These are phyloP conservation scores for Mesorhabditis spiculigera DNA, from an alignment of 2,888 invertebrate genomes.

Conservation along the genomic window DNA sequence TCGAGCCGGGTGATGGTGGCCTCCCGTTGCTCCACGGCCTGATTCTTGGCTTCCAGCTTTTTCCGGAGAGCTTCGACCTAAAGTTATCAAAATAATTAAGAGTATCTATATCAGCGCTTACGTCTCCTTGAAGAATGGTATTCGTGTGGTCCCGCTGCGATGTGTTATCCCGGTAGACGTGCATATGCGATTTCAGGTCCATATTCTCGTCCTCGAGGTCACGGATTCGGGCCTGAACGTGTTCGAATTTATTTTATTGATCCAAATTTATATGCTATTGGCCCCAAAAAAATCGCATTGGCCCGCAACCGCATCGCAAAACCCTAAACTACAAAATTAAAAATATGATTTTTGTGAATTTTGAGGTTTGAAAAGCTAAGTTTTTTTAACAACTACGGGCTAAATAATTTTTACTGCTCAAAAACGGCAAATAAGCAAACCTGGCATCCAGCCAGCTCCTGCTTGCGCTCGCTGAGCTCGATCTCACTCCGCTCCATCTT, in stretches of 20 bases:
- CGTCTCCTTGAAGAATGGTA: conserved; percentile 95
- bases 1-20: conserved; percentile 76
- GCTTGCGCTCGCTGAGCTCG: conserved; percentile 91
- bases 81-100: conserved; percentile 16
- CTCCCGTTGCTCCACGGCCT: conserved; percentile 72
- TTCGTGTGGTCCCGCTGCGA: conserved; percentile 97
- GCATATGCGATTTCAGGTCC: conserved; percentile 86
- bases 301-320: too few relatives aligned
- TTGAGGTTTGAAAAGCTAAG: too few relatives aligned
- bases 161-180: conserved; percentile 92
- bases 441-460: conserved; percentile 90
- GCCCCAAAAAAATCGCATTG: too few relatives aligned
- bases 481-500: conserved; percentile 94
- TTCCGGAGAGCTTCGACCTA: conserved; percentile 88
- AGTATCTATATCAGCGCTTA: too few relatives aligned
- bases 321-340: too few relatives aligned
- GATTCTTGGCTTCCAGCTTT: conserved; percentile 64
- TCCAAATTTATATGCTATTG: too few relatives aligned
- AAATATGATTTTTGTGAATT: too few relatives aligned
- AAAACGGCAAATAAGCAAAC: neutral
- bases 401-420: too few relatives aligned
- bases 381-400: too few relatives aligned
- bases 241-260: neutral
- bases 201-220: conserved; percentile 66
- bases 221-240: conserved; percentile 83